phyloP scores from a whole-genome alignment of 1,140 invertebrate genomes.

The Drosophila jambulina region DNA sequence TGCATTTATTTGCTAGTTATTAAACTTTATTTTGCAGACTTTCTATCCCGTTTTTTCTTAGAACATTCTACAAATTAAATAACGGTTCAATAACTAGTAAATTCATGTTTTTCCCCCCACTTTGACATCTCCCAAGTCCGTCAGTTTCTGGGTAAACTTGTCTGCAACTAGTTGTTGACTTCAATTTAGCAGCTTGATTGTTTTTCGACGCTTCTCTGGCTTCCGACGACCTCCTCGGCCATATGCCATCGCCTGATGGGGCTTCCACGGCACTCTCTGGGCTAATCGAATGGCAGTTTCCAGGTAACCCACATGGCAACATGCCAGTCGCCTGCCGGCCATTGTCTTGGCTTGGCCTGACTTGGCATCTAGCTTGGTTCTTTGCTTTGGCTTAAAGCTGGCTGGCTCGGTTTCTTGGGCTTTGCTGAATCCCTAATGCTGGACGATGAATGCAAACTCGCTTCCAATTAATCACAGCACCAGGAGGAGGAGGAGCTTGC shows the following conservation, averaged over 20 bases:
- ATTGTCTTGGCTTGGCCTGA: conserved; percentile 54
- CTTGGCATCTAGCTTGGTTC: conserved; percentile 42
- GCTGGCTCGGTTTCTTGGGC: conserved; percentile 2
- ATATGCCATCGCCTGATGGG: conserved; percentile 39
- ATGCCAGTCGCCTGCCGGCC: conserved; percentile 54
- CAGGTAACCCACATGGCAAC: conserved; percentile 76
- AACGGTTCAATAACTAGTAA: background rate
- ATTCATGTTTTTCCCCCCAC: background rate
- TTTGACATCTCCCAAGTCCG: conserved; percentile 2
- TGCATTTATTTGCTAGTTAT: background rate
- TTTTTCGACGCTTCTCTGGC: conserved; percentile 57
- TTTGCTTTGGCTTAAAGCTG: conserved; percentile 28
- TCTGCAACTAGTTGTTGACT: conserved; percentile 55
- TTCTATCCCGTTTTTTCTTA: background rate
- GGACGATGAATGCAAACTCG: conserved; percentile 8
- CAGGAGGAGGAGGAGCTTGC: conserved; percentile 10
- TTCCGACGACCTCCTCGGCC: conserved; percentile 39
- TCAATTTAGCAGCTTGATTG: conserved; percentile 56
- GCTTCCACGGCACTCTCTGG: conserved; percentile 39
- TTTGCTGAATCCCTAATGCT: conserved; percentile 21
- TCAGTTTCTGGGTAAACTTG: conserved; percentile 29
- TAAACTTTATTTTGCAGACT: too few relatives aligned
- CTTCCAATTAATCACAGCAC: conserved; percentile 65
- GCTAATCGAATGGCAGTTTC: conserved; percentile 32
- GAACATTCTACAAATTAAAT: background rate